Evolutionary conservation across 35 echinoderm and acorn worm genomes (phyloP).

Genomic region (Stichopus chloronotus): DNA sequence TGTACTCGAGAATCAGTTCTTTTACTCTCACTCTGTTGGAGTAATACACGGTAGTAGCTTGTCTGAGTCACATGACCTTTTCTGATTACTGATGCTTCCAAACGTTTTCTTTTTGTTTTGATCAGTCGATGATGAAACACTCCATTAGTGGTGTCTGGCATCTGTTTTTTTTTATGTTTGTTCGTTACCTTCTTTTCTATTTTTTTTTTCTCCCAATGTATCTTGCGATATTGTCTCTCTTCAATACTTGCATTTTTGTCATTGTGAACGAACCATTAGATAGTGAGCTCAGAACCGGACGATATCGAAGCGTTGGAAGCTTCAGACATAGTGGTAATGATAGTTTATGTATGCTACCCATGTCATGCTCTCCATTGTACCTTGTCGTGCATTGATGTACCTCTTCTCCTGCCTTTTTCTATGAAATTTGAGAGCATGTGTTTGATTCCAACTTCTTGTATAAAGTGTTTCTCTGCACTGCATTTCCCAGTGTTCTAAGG

Average conservation of each 20-base stretch:
- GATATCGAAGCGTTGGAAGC: slow-evolving; percentile 6
- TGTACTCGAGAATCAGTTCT: too few relatives aligned
- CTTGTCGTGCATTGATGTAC: background rate
- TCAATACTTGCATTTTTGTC: background rate
- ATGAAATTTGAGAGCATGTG: background rate
- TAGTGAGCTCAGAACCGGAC: background rate
- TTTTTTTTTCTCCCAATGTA: background rate
- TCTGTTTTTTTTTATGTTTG: background rate
- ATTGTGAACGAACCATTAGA: slow-evolving; percentile 19
- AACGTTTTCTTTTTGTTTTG: background rate
- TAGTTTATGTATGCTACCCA: background rate
- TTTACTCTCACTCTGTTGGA: too few relatives aligned
- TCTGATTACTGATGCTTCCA: background rate
- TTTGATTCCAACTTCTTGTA: too few relatives aligned
- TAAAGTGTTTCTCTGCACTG: too few relatives aligned
- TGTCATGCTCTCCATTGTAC: background rate
- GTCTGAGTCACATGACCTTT: background rate
- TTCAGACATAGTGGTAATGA: slow-evolving; percentile 52
- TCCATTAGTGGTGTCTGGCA: too few relatives aligned
- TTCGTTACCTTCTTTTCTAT: background rate
- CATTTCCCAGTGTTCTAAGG: too few relatives aligned
- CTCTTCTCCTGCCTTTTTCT: background rate
- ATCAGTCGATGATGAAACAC: too few relatives aligned
- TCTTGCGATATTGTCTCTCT: too few relatives aligned
- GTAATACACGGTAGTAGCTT: too few relatives aligned